phyloP scores from a whole-genome alignment of 2,113 vertebrate species.

The Crotalus viridis region DNA sequence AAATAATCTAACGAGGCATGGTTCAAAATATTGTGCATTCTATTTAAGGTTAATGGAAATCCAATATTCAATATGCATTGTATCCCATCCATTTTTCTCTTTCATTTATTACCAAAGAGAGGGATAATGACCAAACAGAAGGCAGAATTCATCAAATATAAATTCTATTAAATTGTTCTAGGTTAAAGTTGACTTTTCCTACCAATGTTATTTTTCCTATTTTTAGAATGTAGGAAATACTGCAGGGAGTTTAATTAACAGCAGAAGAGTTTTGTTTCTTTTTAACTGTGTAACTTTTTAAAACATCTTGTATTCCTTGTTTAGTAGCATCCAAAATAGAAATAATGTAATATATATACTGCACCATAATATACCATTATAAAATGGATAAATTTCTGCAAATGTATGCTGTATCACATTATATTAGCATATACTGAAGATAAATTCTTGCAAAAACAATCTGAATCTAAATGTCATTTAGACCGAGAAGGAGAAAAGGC shows the following conservation, averaged over 20 bases:
- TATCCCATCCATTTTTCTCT: not conserved
- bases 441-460: conserved; percentile 35
- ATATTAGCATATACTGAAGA: conserved; percentile 32
- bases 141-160: conserved; percentile 20
- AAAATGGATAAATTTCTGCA: not conserved
- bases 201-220: not conserved
- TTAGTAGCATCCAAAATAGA: conserved; percentile 15
- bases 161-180: not conserved
- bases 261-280: conserved; percentile 25
- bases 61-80: conserved; percentile 17
- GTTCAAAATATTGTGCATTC: conserved; percentile 26
- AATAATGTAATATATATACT: not conserved
- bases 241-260: conserved; percentile 19
- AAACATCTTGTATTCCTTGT: conserved; percentile 19
- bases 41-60: conserved; percentile 19
- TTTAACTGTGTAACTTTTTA: not conserved
- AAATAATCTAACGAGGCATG: conserved; percentile 11
- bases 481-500: conserved; percentile 41
- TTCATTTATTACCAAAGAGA: not conserved
- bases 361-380: not conserved
- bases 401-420: conserved; percentile 21
- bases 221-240: not conserved
- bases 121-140: not conserved
- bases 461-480: conserved; percentile 35
- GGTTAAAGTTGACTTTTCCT: not conserved